Base-by-base conservation (phyloP, 2,113 vertebrate genomes). In the Psilopsiagon aymara region DNA sequence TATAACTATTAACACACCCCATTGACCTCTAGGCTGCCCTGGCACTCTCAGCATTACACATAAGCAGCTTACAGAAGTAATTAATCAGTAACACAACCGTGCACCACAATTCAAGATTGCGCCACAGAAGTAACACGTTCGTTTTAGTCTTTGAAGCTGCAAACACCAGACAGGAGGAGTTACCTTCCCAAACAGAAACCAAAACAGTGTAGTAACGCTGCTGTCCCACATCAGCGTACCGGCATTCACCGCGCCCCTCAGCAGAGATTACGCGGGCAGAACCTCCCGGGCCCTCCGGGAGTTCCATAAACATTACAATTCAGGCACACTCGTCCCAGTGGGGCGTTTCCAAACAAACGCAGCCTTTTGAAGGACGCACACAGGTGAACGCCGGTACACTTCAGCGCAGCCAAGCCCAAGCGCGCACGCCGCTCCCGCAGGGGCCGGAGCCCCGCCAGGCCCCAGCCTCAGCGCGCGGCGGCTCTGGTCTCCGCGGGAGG, bases 381-480 rank as follows among this genome's bases (percentile, higher is more conserved):
- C 7, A 7, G 41, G 23, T 0, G 11, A 57, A 4, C 1, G 10
- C 51, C 49, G 11, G 8, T 2, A 8, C 43, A 1, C 28, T 4
- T 12, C 35, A 25, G 8, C 0, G 20, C 0, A 8, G 9, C 23
- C 2, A 5, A 71, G 7, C n/a, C 24, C 27, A 14, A 25, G 8
- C 2, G 10, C 37, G 19, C 20, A 18, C 1, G 21, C 31, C 18
- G 23, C 71, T 23, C 24, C 43, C 28, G 13, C 33, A 10, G 23
- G 17, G 4, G 18, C 49, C 2, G 23, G 33, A 51, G 39, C 20
- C 44, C 7, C 44, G 3, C 21, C 37, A 88, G 16, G 4, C 27
- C 19, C 9, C 29, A 5, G 10, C 28, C 35, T 14, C 43, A 11
- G 33, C 2, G 17, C 33, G 39, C 1, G 17, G 28, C 4, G 31